These are phyloP conservation scores for Pediacus dermestoides DNA, from an alignment of 2,888 invertebrate species.

Conservation along the genomic window DNA sequence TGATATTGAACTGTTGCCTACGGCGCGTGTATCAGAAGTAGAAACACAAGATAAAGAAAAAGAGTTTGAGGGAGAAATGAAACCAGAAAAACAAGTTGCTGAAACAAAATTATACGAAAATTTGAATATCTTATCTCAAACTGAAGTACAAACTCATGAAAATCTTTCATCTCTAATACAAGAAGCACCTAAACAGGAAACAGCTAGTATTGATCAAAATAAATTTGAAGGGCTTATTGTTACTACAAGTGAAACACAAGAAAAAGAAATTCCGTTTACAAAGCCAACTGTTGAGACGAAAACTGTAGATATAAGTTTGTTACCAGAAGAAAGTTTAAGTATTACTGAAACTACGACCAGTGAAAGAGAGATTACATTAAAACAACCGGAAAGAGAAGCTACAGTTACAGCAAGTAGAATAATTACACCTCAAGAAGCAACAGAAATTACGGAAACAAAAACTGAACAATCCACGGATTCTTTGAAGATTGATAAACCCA, in stretches of 20 bases:
- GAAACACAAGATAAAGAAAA: constrained; percentile 37
- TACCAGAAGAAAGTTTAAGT: constrained; percentile 45
- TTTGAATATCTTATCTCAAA: constrained; percentile 37
- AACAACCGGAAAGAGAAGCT: constrained; percentile 16
- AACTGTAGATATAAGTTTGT: constrained; percentile 48
- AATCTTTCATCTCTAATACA: constrained; percentile 47
- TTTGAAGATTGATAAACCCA: constrained; percentile 27
- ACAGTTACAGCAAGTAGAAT: constrained; percentile 11
- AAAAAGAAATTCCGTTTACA: constrained; percentile 45
- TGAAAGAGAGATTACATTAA: constrained; percentile 36
- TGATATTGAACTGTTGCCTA: constrained; percentile 47
- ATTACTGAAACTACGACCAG: constrained; percentile 46
- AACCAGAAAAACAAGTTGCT: constrained; percentile 22
- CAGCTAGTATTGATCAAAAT: constrained; percentile 31
- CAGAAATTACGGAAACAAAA: constrained; percentile 32
- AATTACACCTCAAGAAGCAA: constrained; percentile 40
- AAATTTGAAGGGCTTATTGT: constrained; percentile 52
- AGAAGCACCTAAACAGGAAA: constrained; percentile 27
- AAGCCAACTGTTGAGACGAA: constrained; percentile 42
- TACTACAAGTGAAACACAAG: constrained; percentile 51
- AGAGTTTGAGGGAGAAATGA: constrained; percentile 20
- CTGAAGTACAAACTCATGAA: constrained; percentile 45
- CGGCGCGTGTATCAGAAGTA: constrained; percentile 44
- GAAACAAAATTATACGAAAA: too few relatives aligned
- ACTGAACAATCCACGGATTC: constrained; percentile 30